Percentiles rank a stretch among this genome's conserved stretches.
Conservation (phyloP, 1,140 invertebrate species). For the Muscidifurax raptorellus region DNA sequence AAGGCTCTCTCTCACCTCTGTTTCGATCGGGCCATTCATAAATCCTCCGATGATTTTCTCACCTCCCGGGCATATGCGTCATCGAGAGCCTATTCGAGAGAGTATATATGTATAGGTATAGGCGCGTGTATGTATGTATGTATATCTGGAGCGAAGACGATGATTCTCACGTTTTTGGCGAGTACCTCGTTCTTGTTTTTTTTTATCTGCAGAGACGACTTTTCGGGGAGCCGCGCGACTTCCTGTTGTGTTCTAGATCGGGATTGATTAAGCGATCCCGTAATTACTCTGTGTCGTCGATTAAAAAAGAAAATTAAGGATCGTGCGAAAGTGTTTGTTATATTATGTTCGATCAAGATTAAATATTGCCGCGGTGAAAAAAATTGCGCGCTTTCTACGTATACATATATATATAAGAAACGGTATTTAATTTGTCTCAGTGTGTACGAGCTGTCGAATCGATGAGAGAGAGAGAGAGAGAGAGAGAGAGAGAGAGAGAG, state of each 20-base stretch:
- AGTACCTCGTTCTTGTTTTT: neutral
- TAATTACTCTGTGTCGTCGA: neutral
- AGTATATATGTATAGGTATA: neutral
- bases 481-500: no score
- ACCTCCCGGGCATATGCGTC: slow-evolving; percentile 44
- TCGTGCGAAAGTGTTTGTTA: neutral
- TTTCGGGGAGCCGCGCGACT: neutral
- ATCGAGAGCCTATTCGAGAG: neutral
- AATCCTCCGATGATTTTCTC: slow-evolving; percentile 37
- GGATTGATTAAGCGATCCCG: neutral
- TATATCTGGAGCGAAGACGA: neutral
- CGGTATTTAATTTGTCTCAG: neutral
- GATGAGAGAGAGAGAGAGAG: no score
- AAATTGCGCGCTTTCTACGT: neutral
- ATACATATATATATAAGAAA: neutral
- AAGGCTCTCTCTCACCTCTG: slow-evolving; percentile 34
- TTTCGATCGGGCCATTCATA: slow-evolving; percentile 55
- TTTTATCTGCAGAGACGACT: neutral
- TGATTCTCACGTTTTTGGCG: slow-evolving; percentile 29
- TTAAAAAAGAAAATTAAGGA: neutral
- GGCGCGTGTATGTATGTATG: neutral
- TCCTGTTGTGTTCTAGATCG: neutral
- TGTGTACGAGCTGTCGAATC: neutral
- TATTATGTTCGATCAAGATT: neutral
- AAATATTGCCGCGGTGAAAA: neutral